Base-by-base conservation (phyloP, 2,888 invertebrate genomes). In the Leptinotarsa rubiginosa region DNA sequence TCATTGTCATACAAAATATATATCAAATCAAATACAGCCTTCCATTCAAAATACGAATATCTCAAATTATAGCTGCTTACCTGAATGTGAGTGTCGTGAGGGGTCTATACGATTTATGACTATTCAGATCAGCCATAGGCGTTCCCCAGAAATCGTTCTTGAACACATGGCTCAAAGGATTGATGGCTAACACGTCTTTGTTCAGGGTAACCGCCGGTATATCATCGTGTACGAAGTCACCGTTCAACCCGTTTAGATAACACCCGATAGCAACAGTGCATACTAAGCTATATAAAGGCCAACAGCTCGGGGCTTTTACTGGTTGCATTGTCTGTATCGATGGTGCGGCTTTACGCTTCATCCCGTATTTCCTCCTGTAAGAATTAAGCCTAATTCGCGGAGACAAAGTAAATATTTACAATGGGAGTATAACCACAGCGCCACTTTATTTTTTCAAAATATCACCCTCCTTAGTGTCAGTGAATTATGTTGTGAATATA, bases 71-170 rank as follows among this genome's bases (percentile, higher is more conserved):
- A 59, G 12, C 22, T 31, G 18, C 92, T 92, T 88, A 96, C 96
- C 96, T 92, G 89, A 96, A 96, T 12, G 95, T 93, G 69, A 96
- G 89, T 67, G 94, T 93, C 18, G 95, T 95, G 79, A 96, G 89
- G 56, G 96, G 96, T 81, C 96, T 90, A 87, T 96, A 96, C 70
- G 95, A 95, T 89, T 96, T 96, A 89, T 96, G 96, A 83, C 95
- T 96, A 84, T 90, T 91, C 70, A 92, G 89, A 84, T 95, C 94
- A n/a, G 92, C 90, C 94, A 96, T 95, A 49, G 94, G 93, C 71
- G 93, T 94, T n/a, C 96, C 96, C 96, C 96, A 96, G 87, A 96
- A 96, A 88, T 96, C 96, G 86, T 95, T 94, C 82, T 89, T 89
- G 84, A 95, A 92, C 82, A 94, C 89, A 82, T 90, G 90, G 77